Conservation (phyloP, 1,140 invertebrate species). For the Hyles euphorbiae region DNA sequence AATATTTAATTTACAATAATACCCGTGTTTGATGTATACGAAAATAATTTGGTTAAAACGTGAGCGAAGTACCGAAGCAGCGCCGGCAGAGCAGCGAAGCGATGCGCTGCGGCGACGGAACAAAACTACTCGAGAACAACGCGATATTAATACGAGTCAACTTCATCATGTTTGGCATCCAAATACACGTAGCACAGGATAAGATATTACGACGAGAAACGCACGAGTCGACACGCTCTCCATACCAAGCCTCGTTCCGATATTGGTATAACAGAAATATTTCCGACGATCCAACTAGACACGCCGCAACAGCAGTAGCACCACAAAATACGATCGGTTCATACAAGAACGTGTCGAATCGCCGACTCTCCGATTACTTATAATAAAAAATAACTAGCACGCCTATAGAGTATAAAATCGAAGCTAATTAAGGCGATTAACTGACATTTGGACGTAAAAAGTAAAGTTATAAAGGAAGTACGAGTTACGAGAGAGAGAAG, state of each 20-base stretch:
- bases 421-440: conserved; percentile 27
- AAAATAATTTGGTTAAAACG: conserved; percentile 5
- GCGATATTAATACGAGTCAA: background rate
- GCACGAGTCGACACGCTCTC: background rate
- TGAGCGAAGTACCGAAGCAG: too few species aligned
- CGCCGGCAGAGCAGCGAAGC: too few species aligned
- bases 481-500: background rate
- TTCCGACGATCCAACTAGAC: conserved; percentile 19
- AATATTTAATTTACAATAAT: conserved; percentile 35
- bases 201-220: background rate
- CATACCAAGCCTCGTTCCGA: background rate
- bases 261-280: background rate
- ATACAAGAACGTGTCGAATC: conserved; percentile 9
- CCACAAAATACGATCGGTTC: conserved; percentile 14
- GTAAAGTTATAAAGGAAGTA: too few species aligned
- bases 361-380: background rate
- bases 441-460: conserved; percentile 16
- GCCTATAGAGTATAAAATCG: conserved; percentile 16
- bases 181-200: conserved; percentile 15
- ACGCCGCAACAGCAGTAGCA: conserved; percentile 33
- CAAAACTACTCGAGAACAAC: background rate
- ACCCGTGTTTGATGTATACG: background rate
- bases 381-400: conserved; percentile 3
- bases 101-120: too few species aligned
- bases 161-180: conserved; percentile 34